Conservation (phyloP, 2,113 vertebrate genomes). For the Rhinoptilus africanus region DNA sequence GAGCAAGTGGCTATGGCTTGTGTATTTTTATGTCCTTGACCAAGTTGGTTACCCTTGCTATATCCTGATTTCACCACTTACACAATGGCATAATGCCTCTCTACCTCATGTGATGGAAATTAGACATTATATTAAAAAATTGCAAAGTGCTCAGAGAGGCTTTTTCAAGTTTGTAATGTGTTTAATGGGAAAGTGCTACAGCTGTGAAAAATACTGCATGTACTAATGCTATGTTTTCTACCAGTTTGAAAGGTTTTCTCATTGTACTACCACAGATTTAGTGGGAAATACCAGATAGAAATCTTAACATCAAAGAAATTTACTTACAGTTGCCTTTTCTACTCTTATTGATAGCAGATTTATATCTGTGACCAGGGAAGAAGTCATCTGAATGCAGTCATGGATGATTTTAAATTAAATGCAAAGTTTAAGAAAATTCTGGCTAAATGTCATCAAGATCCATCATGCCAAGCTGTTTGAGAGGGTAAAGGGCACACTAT, state of each 20-base stretch:
- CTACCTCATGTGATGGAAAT: not conserved
- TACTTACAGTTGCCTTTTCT: conserved; percentile 52
- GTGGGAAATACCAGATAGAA: not conserved
- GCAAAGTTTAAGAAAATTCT: conserved; percentile 67
- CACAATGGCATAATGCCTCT: not conserved
- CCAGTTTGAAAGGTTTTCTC: not conserved
- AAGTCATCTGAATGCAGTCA: conserved; percentile 33
- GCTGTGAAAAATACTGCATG: not conserved
- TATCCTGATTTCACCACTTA: not conserved
- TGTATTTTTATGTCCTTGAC: not conserved
- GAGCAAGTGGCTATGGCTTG: not conserved
- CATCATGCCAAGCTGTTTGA: conserved; percentile 32
- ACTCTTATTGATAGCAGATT: conserved; percentile 37
- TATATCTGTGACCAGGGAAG: conserved; percentile 38
- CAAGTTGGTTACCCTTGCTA: not conserved
- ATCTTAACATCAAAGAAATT: conserved; percentile 33
- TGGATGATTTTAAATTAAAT: conserved; percentile 61
- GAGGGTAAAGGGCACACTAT: not conserved
- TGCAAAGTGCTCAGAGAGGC: not conserved
- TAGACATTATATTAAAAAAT: not conserved
- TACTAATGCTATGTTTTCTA: not conserved
- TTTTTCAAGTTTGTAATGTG: not conserved
- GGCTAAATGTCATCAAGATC: conserved; percentile 65
- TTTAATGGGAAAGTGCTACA: not conserved
- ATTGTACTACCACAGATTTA: not conserved